Evolutionary conservation across 2,797 vertebrate species (phyloP), one percentile per base, ranked within the genome.

Genomic region (Poecilia velifera): DNA sequence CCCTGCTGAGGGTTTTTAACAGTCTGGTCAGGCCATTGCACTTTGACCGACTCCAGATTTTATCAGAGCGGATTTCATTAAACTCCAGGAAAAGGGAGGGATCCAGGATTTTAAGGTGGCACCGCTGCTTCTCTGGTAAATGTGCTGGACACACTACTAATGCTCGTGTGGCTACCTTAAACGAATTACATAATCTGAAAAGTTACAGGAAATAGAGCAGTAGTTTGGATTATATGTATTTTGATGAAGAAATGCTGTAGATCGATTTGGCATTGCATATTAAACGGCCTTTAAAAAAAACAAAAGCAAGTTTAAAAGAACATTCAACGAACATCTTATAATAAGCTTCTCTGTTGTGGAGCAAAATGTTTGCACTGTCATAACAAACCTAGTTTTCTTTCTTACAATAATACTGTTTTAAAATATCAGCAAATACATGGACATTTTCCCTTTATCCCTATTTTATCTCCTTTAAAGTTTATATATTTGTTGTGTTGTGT

Each of bases 151-250:
- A 16, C 53, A 74, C 14, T 31, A 3, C 1, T 7, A 2, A 16
- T 28, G 46, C 16, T n/a, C 0, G 2, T 3, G 6, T 14, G 3
- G 41, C 86, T 73, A 83, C 88, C 82, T 87, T 91, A 89, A 88
- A 59, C 1, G 39, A 71, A 45, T 2, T 6, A 45, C 68, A 7
- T 2, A 3, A 45, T 45, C 25, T n/a, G 25, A 43, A 28, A 45
- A n/a, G 41, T 1, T 45, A 7, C 7, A 10, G 1, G 34, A 14
- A 59, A 12, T 28, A 14, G 8, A 59, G n/a, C 10, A 62, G 34
- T 5, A 18, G 28, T 62, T 57, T 28, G n/a, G 13, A 34, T 31
- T 2, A 31, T 16, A 34, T 7, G 28, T 22, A 3, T 25, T 41
- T 59, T 59, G 6, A 14, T 13, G 45, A 14, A 46, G 9, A 46